phyloP scores from a whole-genome alignment of 2,113 vertebrate species.

The Mola mola region DNA sequence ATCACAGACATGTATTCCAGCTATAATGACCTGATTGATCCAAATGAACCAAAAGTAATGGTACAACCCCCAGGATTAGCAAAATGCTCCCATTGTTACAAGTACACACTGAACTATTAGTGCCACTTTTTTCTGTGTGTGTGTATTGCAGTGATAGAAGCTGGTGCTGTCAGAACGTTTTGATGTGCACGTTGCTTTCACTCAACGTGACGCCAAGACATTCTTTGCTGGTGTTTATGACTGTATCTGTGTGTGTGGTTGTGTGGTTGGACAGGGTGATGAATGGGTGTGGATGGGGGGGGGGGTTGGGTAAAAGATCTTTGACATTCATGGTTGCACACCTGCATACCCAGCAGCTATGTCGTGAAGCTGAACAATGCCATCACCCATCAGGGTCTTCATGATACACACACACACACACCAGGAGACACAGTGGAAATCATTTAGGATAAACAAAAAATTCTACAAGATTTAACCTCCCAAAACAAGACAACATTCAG shows the following conservation, averaged over 20 bases:
- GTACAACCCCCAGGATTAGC: background rate
- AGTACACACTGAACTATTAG: no score
- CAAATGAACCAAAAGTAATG: background rate
- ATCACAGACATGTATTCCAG: conserved; percentile 10
- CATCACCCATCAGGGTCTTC: conserved; percentile 51
- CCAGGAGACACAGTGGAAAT: background rate
- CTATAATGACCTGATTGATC: conserved; percentile 1
- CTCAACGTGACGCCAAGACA: conserved; percentile 66
- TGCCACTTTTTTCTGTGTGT: background rate
- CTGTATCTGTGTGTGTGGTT: conserved; percentile 33
- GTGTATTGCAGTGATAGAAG: conserved; percentile 28
- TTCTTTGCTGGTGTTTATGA: conserved; percentile 76
- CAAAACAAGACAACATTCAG: background rate
- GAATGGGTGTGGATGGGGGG: background rate
- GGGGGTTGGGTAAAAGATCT: conserved; percentile 78
- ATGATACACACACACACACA: conserved; percentile 5
- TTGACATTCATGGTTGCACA: conserved; percentile 83
- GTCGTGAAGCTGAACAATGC: conserved; percentile 43
- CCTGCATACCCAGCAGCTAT: conserved; percentile 76
- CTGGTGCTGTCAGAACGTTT: conserved; percentile 56
- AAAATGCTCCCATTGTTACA: no score
- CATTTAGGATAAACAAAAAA: background rate
- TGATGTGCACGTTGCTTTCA: conserved; percentile 45
- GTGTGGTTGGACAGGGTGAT: conserved; percentile 38
- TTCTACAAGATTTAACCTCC: background rate